A percentile compares a stretch with the other conserved stretches of the same genome.
These are phyloP conservation scores for Drosophila micromelanica DNA, from an alignment of 1,140 invertebrate species.

Conservation along the genomic window DNA sequence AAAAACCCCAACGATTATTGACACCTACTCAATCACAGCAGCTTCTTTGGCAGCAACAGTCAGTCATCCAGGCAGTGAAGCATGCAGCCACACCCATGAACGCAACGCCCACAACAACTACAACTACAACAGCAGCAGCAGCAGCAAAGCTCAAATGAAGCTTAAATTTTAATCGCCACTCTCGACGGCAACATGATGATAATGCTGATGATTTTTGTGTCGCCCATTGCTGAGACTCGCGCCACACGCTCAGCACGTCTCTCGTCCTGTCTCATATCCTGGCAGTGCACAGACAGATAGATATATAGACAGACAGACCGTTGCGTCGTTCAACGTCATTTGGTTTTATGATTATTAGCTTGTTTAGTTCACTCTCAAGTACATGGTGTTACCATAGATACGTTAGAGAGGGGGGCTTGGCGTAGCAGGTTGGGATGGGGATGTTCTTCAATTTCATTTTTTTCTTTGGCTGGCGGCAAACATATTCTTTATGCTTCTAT, in stretches of 20 bases:
- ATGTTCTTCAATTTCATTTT: slow-evolving; percentile 12
- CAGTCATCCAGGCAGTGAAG: slow-evolving; percentile 28
- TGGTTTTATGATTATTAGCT: slow-evolving; percentile 84
- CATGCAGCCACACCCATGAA: slow-evolving; percentile 25
- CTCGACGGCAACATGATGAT: slow-evolving; percentile 61
- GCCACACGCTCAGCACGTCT: slow-evolving; percentile 14
- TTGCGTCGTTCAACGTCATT: slow-evolving; percentile 84
- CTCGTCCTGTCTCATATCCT: slow-evolving; percentile 40
- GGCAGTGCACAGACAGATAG: slow-evolving; percentile 10
- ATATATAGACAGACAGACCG: slow-evolving; percentile 45
- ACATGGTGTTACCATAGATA: slow-evolving; percentile 1
- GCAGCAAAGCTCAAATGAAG: slow-evolving; percentile 74
- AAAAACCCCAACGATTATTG: slow-evolving; percentile 42
- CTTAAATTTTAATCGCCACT: slow-evolving; percentile 83
- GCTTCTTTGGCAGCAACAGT: slow-evolving; percentile 12
- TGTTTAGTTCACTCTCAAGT: slow-evolving; percentile 79
- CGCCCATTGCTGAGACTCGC: slow-evolving; percentile 9
- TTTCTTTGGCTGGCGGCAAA: slow-evolving; percentile 59
- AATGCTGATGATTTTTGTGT: slow-evolving; percentile 72
- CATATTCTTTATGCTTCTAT: slow-evolving; percentile 83
- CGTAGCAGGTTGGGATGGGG: background rate
- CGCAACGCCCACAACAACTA: slow-evolving; percentile 25
- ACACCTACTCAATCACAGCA: slow-evolving; percentile 72
- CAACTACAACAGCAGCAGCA: slow-evolving; percentile 3
- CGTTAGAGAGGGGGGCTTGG: background rate